Base-by-base conservation (phyloP, 2,797 vertebrate genomes). In the Pipistrellus pygmaeus region DNA sequence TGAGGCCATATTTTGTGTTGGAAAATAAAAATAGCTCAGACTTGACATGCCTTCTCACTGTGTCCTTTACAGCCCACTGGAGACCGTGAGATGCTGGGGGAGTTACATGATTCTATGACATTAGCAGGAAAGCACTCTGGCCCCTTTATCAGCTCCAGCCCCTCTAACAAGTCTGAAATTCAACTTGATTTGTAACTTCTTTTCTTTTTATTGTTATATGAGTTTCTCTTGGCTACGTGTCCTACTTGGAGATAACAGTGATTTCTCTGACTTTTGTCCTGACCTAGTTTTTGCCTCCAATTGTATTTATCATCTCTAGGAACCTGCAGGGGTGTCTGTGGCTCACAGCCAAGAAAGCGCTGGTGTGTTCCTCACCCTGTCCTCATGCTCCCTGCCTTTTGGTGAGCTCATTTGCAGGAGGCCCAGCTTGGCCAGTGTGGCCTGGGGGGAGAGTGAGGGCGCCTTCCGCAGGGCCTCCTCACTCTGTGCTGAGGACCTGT, bases 1-100 rank as follows among this genome's bases (percentile, higher is more conserved):
- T 60, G 60, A 80, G 84, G 71, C 23, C 48, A 64, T 41, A 73
- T 95, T 95, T 95, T 85, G 69, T 82, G 12, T 51, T 32, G 66
- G 27, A n/a, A 38, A 55, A 35, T 53, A 51, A 51, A 84, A 72
- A 75, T 55, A 91, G 4, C 12, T 75, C 51, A 38, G 64, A 41
- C 12, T 72, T 38, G 62, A 73, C 30, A 51, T 48, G 51, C 14
- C 38, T 66, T 94, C 32, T 66, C 69, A 17, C 53, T 3, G 3
- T 44, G 71, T 53, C 89, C 57, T 86, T 78, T 77, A 44, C 35
- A 66, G 18, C 23, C 38, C 77, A 5, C 0, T 30, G 18, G 35
- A 75, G 53, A 64, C 64, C 17, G 53, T 6, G 18, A 4, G 68
- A 35, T 62, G 41, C 44, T 35, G 32, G 27, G 41, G 86, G 60